Percentiles rank a stretch among this genome's conserved stretches.
These are phyloP conservation scores for Portevinia maculata DNA, from an alignment of 2,888 invertebrate species.

Conservation along the genomic window DNA sequence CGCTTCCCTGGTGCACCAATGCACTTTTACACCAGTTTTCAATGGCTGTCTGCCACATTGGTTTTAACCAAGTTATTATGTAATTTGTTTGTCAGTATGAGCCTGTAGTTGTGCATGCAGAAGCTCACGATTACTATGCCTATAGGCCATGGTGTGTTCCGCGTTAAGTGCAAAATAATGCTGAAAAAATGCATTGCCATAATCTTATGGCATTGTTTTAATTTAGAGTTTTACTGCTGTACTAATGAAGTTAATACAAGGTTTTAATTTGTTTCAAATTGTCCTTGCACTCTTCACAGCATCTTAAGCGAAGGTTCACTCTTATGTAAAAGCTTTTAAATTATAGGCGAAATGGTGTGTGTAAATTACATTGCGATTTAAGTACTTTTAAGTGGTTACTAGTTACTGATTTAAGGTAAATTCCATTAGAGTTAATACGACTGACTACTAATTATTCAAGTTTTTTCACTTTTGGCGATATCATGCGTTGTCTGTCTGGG, in stretches of 20 bases:
- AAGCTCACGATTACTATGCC: too few species aligned
- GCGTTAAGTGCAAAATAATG: neutral
- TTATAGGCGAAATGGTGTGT: neutral
- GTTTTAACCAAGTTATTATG: slow-evolving; percentile 23
- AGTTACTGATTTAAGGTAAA: too few species aligned
- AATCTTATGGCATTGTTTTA: neutral
- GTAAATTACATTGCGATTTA: too few species aligned
- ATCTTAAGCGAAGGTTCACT: neutral
- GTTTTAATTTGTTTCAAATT: neutral
- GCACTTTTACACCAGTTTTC: slow-evolving; percentile 15
- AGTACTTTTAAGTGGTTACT: too few species aligned
- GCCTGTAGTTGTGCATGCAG: too few species aligned
- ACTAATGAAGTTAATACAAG: neutral
- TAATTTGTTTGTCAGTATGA: slow-evolving; percentile 25
- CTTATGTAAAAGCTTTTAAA: neutral
- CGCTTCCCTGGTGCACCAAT: slow-evolving; percentile 42
- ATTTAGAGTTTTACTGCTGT: slow-evolving; percentile 7
- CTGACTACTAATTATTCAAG: too few species aligned
- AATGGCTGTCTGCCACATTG: neutral
- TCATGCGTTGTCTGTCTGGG: too few species aligned
- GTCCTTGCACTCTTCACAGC: neutral
- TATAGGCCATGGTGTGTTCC: neutral
- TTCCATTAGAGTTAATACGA: too few species aligned
- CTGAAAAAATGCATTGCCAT: slow-evolving; percentile 6
- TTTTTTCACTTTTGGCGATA: too few species aligned